A percentile compares a stretch with the other conserved stretches of the same genome.
Evolutionary conservation across 2,888 invertebrate genomes (phyloP).

Genomic region (Drosophila neonasuta): DNA sequence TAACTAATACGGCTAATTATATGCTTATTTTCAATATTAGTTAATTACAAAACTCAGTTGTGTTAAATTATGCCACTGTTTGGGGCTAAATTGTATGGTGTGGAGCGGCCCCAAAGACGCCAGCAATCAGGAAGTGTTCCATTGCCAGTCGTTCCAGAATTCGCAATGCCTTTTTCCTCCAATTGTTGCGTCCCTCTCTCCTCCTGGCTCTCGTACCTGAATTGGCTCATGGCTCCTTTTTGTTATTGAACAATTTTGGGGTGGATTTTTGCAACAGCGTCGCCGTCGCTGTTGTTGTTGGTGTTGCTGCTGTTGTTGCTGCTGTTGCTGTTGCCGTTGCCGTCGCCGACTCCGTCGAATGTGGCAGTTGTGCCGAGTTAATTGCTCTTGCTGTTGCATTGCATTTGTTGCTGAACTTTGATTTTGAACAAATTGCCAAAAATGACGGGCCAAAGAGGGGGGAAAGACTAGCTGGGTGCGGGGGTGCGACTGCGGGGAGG

Average conservation of each 20-base stretch:
- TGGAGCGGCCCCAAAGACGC: constrained; percentile 35
- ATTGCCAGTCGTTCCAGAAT: constrained; percentile 46
- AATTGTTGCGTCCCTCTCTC: constrained; percentile 73
- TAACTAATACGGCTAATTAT: neutral
- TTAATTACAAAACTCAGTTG: neutral
- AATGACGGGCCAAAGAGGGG: constrained; percentile 37
- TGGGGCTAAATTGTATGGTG: constrained; percentile 28
- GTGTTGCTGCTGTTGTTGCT: neutral
- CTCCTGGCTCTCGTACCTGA: constrained; percentile 59
- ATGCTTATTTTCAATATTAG: neutral
- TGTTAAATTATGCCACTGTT: neutral
- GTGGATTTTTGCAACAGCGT: constrained; percentile 72
- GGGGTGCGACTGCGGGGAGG: constrained; percentile 15
- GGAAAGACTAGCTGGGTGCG: constrained; percentile 6
- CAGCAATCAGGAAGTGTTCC: constrained; percentile 76
- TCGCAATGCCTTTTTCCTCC: constrained; percentile 45
- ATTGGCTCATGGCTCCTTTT: constrained; percentile 71
- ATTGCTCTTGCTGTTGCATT: constrained; percentile 76
- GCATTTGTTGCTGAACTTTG: constrained; percentile 74
- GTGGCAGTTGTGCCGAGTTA: constrained; percentile 75
- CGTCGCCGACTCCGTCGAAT: constrained; percentile 44
- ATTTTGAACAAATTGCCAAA: constrained; percentile 74
- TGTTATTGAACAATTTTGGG: constrained; percentile 66
- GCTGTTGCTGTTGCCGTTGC: constrained; percentile 4
- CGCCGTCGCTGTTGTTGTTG: constrained; percentile 9